Evolutionary conservation across 1,140 invertebrate genomes (phyloP), one percentile per base, ranked within the genome.

Genomic region (Halyomorpha halys): DNA sequence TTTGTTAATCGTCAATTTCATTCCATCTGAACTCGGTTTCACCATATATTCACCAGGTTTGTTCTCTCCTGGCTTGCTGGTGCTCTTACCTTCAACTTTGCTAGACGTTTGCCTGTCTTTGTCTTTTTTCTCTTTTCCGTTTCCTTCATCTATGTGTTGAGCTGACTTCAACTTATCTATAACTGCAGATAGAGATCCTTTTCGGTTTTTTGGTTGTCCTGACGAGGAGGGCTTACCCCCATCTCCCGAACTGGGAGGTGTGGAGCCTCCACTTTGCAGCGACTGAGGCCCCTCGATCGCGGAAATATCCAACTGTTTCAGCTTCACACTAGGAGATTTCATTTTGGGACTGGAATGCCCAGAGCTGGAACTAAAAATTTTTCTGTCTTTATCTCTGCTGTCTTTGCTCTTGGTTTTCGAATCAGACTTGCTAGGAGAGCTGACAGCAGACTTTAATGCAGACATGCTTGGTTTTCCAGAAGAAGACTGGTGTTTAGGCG

Each of bases 1-100:
- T 77, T 92, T 93, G 70, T 91, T 93, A 11, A 93, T 90, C 0
- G 89, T 94, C 14, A 94, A 82, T 73, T 92, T 94, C 74, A 93
- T 88, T 0, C 89, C 90, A 70, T 90, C 89, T 1, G 83, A 85
- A 68, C 87, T 89, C 39, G 84, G 84, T 70, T 91, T 91, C 0
- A 91, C 86, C 82, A 90, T 90, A 69, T 92, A 94, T 69, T 92
- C 90, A 1, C 83, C 82, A 2, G 78, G 75, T 75, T 89, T 89
- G 56, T 75, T 78, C 62, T 84, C 83, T 14, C 76, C 77, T 0
- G 79, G 72, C 68, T 81, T 82, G 49, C 66, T 70, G 65, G 66
- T 67, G 53, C 65, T 60, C 39, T 44, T 62, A 44, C 68, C 61
- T 30, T 63, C 69, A 15, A 73, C 73, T 60, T 72, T 71, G 67